phyloP scores from a whole-genome alignment of 2,113 vertebrate species.

The Sander lucioperca region DNA sequence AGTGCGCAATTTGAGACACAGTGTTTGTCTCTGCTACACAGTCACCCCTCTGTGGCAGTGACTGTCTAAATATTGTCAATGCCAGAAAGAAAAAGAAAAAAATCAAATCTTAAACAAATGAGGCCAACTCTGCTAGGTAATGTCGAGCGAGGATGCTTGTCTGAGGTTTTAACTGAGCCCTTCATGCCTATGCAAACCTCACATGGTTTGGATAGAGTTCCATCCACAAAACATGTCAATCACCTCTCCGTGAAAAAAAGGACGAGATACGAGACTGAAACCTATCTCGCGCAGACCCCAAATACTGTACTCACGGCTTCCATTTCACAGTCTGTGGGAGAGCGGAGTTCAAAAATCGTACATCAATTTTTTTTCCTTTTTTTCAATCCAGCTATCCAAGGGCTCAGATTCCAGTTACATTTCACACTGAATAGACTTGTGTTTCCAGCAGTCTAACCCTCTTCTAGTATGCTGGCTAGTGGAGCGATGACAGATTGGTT shows the following conservation, averaged over 20 bases:
- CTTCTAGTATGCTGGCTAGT: constrained; percentile 74
- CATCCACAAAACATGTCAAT: constrained; percentile 79
- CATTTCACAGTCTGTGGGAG: constrained; percentile 78
- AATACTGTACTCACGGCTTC: constrained; percentile 70
- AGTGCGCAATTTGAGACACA: too few relatives aligned
- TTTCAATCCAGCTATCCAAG: constrained; percentile 62
- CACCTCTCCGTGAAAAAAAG: constrained; percentile 63
- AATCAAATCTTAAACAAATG: constrained; percentile 57
- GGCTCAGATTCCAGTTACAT: constrained; percentile 77
- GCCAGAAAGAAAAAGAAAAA: constrained; percentile 32
- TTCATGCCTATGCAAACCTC: constrained; percentile 75
- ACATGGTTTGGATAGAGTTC: constrained; percentile 70
- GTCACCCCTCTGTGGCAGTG: constrained; percentile 38
- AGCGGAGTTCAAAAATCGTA: constrained; percentile 68
- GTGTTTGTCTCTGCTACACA: constrained; percentile 1
- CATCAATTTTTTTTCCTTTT: constrained; percentile 46
- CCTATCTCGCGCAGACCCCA: constrained; percentile 66
- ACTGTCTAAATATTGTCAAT: constrained; percentile 56
- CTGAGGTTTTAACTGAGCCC: constrained; percentile 60
- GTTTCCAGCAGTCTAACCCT: constrained; percentile 73
- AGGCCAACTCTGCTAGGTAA: constrained; percentile 51
- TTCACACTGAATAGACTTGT: constrained; percentile 81
- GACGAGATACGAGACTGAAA: constrained; percentile 69
- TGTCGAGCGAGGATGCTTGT: constrained; percentile 20
- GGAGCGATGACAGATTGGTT: constrained; percentile 84